phyloP scores from a whole-genome alignment of 2,888 invertebrate genomes.

The Lycia hirtaria region DNA sequence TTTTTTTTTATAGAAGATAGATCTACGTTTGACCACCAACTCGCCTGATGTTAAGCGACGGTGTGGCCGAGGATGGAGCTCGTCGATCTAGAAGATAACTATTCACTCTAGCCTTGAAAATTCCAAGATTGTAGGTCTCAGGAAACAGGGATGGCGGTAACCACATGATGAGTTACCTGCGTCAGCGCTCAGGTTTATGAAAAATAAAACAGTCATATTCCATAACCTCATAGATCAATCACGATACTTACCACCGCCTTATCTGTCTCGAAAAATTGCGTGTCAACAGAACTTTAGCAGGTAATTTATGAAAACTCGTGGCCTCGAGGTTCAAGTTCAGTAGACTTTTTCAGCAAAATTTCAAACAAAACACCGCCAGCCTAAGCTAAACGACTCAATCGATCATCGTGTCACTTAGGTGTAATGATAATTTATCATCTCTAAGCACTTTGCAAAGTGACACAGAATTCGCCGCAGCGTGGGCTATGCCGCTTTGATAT shows the following conservation, averaged over 20 bases:
- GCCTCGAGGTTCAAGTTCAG: constrained; percentile 20
- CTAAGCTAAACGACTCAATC: constrained; percentile 58
- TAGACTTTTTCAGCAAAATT: constrained; percentile 29
- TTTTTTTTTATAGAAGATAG: too few species aligned
- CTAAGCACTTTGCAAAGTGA: constrained; percentile 57
- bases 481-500: constrained; percentile 28
- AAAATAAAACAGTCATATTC: neutral
- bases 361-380: constrained; percentile 40
- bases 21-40: too few species aligned
- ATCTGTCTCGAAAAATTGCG: constrained; percentile 23
- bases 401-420: constrained; percentile 60
- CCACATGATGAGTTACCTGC: too few species aligned
- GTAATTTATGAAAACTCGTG: constrained; percentile 24
- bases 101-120: too few species aligned
- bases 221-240: constrained; percentile 1
- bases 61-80: too few species aligned
- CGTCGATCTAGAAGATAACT: too few species aligned
- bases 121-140: too few species aligned
- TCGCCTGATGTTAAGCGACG: too few species aligned
- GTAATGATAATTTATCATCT: constrained; percentile 67
- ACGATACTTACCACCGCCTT: neutral
- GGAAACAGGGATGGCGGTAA: too few species aligned
- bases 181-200: neutral
- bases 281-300: constrained; percentile 24
- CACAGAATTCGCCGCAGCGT: constrained; percentile 29